A percentile compares a stretch with the other conserved stretches of the same genome.
Evolutionary conservation across 2,113 vertebrate genomes (phyloP).

Genomic region (Terrapene triunguis): DNA sequence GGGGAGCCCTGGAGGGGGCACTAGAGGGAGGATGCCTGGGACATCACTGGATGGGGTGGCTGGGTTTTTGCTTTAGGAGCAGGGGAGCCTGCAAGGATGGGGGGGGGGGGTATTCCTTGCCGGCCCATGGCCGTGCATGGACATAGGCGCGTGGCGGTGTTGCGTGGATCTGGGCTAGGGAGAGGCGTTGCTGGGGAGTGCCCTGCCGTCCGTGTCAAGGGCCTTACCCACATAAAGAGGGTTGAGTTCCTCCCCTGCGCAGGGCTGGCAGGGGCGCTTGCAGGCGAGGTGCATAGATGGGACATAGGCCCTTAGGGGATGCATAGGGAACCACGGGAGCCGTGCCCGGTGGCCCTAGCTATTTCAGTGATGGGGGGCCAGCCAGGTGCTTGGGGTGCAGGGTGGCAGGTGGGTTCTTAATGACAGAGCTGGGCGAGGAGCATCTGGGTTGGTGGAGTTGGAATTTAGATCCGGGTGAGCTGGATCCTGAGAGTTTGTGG

Average conservation of each 20-base stretch:
- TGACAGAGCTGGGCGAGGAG: neutral
- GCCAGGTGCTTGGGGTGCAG: neutral
- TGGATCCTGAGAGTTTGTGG: neutral
- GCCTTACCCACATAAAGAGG: neutral
- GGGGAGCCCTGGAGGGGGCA: neutral
- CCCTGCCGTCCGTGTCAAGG: neutral
- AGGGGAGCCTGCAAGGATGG: no score
- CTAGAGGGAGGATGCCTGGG: neutral
- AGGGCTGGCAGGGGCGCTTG: neutral
- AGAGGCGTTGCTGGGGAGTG: neutral
- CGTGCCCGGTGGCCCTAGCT: rapidly evolving
- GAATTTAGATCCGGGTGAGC: no score
- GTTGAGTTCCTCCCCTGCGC: neutral
- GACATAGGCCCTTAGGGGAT: neutral
- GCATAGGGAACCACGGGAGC: neutral
- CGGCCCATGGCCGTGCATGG: neutral
- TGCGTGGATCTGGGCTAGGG: no score
- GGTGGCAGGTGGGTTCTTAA: neutral
- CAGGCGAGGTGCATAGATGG: neutral
- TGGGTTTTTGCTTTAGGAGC: no score
- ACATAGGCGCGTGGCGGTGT: no score
- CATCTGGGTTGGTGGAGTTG: no score
- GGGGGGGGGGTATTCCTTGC: no score
- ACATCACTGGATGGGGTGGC: neutral
- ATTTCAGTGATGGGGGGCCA: neutral